Percentiles rank a stretch among this genome's conserved stretches.
These are phyloP conservation scores for Papilio protenor DNA, from an alignment of 2,888 invertebrate species.

Conservation along the genomic window DNA sequence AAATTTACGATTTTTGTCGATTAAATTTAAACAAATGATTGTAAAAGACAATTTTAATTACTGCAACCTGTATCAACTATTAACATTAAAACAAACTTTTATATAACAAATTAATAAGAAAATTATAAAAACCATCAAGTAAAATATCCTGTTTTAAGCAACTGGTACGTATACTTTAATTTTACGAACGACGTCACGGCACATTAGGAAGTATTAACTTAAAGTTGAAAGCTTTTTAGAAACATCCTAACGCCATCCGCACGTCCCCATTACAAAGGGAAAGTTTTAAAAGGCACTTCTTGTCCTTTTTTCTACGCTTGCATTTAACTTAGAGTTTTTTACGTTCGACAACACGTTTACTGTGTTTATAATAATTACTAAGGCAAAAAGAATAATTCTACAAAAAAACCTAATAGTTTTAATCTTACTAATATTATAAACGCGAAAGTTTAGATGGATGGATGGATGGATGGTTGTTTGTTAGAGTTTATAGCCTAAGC, in stretches of 20 bases:
- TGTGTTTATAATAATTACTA: background rate
- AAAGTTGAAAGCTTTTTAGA: slow-evolving; percentile 30
- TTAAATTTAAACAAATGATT: background rate
- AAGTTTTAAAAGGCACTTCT: slow-evolving; percentile 37
- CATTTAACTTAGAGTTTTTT: slow-evolving; percentile 22
- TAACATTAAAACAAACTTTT: background rate
- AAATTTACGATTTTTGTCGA: background rate
- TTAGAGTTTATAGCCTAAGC: too few species aligned
- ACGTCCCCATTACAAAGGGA: slow-evolving; percentile 40
- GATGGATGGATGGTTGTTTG: too few species aligned
- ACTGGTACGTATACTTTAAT: slow-evolving; percentile 11
- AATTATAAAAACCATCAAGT: background rate
- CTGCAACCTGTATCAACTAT: background rate
- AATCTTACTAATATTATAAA: too few species aligned
- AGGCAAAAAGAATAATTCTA: background rate
- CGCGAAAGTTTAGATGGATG: too few species aligned
- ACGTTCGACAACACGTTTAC: background rate
- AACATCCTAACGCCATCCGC: slow-evolving; percentile 30
- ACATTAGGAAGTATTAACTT: slow-evolving; percentile 36
- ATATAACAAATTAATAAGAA: background rate
- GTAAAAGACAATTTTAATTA: background rate
- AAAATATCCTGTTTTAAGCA: slow-evolving; percentile 1
- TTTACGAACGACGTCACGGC: slow-evolving; percentile 14
- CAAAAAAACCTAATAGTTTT: background rate
- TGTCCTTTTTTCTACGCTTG: slow-evolving; percentile 34